Evolutionary conservation across 1,140 invertebrate species (phyloP).

Genomic region (Ectropis grisescens): DNA sequence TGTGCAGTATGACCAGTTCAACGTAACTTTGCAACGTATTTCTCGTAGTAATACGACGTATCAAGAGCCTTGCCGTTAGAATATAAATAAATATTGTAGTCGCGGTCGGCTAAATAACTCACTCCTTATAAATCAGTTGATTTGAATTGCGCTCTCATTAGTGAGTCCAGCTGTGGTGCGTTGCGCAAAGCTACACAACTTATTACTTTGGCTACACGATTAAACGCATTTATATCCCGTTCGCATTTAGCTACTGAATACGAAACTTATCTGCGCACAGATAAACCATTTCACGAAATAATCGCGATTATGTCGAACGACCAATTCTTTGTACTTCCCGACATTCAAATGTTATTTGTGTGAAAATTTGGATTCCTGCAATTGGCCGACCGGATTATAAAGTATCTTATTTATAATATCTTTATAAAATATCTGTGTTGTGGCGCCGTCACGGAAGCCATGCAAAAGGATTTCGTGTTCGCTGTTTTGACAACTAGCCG

Average conservation of each 20-base stretch:
- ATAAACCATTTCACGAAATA: constrained; percentile 15
- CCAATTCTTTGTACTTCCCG: too few relatives aligned
- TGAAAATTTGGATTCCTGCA: too few relatives aligned
- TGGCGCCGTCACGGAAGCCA: constrained; percentile 4
- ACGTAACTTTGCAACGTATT: too few relatives aligned
- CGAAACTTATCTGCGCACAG: constrained; percentile 14
- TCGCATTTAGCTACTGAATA: constrained; percentile 23
- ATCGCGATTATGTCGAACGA: too few relatives aligned
- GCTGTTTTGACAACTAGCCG: constrained; percentile 1
- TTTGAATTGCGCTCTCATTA: constrained; percentile 64
- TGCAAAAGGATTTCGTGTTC: constrained; percentile 6
- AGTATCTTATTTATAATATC: constrained; percentile 10
- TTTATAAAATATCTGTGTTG: constrained; percentile 3
- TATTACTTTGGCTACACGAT: constrained; percentile 55
- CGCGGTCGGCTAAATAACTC: constrained; percentile 45
- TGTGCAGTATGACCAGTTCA: too few relatives aligned
- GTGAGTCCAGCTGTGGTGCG: constrained; percentile 45
- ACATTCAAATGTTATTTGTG: too few relatives aligned
- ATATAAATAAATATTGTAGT: constrained; percentile 53
- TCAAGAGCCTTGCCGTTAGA: constrained; percentile 45
- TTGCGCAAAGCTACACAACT: constrained; percentile 53
- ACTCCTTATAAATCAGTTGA: constrained; percentile 63
- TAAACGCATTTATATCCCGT: constrained; percentile 36
- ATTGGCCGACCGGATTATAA: constrained; percentile 3
- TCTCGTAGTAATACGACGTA: too few relatives aligned